phyloP scores from a whole-genome alignment of 2,113 vertebrate species.

The Microcebus lehilahytsara region DNA sequence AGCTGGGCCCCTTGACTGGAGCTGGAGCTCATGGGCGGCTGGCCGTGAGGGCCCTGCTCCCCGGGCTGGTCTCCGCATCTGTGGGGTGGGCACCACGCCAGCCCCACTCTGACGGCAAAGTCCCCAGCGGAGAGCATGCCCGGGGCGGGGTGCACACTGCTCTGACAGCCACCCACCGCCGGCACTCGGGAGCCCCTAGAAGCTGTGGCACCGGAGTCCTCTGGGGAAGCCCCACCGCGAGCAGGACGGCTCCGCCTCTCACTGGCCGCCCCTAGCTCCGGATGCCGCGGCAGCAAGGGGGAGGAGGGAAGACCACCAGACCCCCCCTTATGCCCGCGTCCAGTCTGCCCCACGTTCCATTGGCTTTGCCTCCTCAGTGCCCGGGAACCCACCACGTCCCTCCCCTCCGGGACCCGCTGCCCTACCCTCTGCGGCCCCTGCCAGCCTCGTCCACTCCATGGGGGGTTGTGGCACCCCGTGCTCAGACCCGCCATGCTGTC shows the following conservation, averaged over 20 bases:
- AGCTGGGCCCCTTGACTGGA: rapidly evolving
- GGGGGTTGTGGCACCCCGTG: too few relatives aligned
- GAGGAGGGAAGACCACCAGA: too few relatives aligned
- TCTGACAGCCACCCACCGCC: rapidly evolving
- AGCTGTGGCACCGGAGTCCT: neutral
- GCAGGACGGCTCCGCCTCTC: neutral
- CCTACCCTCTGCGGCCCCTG: neutral
- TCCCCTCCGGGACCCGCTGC: too few relatives aligned
- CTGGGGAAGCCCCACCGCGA: neutral
- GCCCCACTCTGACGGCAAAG: neutral
- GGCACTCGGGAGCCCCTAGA: neutral
- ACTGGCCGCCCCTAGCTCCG: too few relatives aligned
- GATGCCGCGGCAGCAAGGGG: neutral
- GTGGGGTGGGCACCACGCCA: too few relatives aligned
- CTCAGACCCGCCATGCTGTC: neutral
- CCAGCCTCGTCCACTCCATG: neutral
- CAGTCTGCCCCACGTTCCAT: neutral
- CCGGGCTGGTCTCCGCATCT: neutral
- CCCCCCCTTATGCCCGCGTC: rapidly evolving
- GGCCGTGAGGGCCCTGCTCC: neutral
- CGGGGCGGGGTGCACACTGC: neutral
- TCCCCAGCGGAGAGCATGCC: rapidly evolving
- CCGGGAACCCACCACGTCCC: too few relatives aligned
- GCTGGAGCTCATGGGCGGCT: rapidly evolving
- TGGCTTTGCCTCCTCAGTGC: neutral